These are phyloP conservation scores for Rhabdomys pumilio DNA, from an alignment of 2,797 vertebrate genomes.

Conservation along the genomic window DNA sequence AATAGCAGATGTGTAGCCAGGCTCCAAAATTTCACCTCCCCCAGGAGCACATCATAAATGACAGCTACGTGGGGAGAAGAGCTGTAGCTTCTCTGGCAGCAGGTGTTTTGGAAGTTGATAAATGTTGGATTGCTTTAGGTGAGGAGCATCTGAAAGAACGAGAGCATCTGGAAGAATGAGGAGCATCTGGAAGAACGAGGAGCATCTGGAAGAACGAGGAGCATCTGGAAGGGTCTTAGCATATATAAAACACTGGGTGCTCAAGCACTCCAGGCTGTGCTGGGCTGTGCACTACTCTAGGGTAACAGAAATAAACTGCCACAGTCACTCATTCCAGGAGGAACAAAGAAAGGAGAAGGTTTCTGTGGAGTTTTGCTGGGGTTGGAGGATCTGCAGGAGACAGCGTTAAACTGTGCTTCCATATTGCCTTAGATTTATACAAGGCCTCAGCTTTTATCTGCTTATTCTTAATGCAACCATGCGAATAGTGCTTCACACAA, in stretches of 20 bases:
- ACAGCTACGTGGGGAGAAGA: background rate
- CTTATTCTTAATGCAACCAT: background rate
- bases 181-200: no score
- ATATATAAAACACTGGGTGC: background rate
- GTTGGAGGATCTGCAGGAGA: background rate
- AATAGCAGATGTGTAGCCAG: background rate
- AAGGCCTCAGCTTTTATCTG: background rate
- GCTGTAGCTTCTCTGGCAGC: background rate
- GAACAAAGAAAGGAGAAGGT: slow-evolving; percentile 13
- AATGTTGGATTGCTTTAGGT: background rate
- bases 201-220: background rate
- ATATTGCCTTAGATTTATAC: background rate
- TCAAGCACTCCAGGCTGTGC: background rate
- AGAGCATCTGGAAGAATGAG: no score
- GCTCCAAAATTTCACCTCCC: background rate
- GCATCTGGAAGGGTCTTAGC: background rate
- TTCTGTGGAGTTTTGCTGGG: background rate
- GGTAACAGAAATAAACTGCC: background rate
- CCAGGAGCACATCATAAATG: background rate
- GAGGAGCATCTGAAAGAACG: background rate
- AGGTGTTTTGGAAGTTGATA: background rate
- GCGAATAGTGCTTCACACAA: background rate
- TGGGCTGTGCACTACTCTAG: background rate
- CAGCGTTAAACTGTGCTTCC: background rate
- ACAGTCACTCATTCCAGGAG: background rate